A percentile compares a stretch with the other conserved stretches of the same genome.
These are phyloP conservation scores for Gibbula magus DNA, from an alignment of 2,888 invertebrate genomes.

Conservation along the genomic window DNA sequence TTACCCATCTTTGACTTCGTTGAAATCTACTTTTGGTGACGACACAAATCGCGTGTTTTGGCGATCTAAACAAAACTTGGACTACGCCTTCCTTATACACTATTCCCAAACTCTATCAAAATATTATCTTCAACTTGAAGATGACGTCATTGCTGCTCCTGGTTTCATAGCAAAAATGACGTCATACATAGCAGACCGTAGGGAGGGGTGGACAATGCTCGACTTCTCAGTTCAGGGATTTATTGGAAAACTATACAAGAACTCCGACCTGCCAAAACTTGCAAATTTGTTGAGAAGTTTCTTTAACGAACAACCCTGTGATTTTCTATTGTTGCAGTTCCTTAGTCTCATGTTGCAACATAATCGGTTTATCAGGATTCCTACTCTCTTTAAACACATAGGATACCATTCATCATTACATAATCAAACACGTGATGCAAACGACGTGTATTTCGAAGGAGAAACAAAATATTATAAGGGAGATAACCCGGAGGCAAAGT, in stretches of 20 bases:
- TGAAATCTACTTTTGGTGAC: conserved; percentile 70
- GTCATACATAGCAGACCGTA: conserved; percentile 62
- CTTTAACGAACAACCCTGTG: conserved; percentile 54
- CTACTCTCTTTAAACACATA: conserved; percentile 54
- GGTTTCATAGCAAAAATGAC: conserved; percentile 68
- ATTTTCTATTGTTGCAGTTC: conserved; percentile 49
- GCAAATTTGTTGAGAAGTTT: conserved; percentile 67
- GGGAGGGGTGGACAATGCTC: conserved; percentile 47
- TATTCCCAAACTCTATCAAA: conserved; percentile 64
- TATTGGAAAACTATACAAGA: conserved; percentile 59
- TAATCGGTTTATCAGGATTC: conserved; percentile 37
- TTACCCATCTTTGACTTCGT: conserved; percentile 56
- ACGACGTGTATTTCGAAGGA: conserved; percentile 28
- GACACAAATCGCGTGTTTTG: conserved; percentile 69
- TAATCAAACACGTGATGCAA: conserved; percentile 51
- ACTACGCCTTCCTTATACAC: conserved; percentile 73
- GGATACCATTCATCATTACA: conserved; percentile 53
- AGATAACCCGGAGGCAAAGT: conserved; percentile 71
- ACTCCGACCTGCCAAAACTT: conserved; percentile 45
- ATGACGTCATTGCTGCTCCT: conserved; percentile 72
- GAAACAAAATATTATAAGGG: conserved; percentile 28
- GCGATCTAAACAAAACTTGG: conserved; percentile 75
- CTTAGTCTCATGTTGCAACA: conserved; percentile 43
- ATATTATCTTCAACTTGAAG: conserved; percentile 74
- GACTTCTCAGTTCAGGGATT: conserved; percentile 58